Conservation (phyloP, 2,113 vertebrate genomes). For the Calyptomena viridis region DNA sequence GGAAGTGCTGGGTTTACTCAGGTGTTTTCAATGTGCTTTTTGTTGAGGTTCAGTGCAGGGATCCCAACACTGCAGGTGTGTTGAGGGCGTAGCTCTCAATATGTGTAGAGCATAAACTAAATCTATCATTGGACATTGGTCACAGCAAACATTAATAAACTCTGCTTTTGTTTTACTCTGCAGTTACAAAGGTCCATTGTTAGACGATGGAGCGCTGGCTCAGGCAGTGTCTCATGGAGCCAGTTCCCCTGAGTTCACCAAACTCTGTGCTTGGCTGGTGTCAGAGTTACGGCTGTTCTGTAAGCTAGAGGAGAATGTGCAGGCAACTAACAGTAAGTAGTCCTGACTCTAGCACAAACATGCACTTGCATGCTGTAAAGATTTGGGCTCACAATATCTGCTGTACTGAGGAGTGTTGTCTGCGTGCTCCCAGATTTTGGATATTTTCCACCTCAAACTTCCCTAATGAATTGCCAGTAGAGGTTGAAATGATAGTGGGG, state of each 20-base stretch:
- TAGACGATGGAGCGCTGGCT: constrained; percentile 89
- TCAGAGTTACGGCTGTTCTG: constrained; percentile 90
- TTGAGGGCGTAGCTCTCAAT: not conserved
- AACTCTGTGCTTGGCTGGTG: constrained; percentile 93
- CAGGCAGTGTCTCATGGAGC: constrained; percentile 83
- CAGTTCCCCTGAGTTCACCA: constrained; percentile 91
- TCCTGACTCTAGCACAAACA: not conserved
- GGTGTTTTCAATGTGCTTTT: not conserved
- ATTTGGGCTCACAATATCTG: not conserved
- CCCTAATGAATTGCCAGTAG: not conserved
- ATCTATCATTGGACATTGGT: not conserved
- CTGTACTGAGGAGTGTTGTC: not conserved
- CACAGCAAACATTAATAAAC: not conserved
- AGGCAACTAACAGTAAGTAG: constrained; percentile 94
- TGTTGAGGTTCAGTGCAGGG: not conserved
- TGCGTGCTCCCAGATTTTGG: not conserved
- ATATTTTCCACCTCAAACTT: not conserved
- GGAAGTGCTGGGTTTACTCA: not conserved
- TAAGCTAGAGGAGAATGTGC: constrained; percentile 93
- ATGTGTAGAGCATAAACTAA: not conserved
- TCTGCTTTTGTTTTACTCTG: constrained; percentile 39
- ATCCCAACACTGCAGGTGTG: not conserved
- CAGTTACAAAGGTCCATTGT: constrained; percentile 94
- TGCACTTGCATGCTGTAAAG: not conserved
- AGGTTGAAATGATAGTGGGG: not conserved